Conservation (phyloP, 2,113 vertebrate species). For the Mugil cephalus region DNA sequence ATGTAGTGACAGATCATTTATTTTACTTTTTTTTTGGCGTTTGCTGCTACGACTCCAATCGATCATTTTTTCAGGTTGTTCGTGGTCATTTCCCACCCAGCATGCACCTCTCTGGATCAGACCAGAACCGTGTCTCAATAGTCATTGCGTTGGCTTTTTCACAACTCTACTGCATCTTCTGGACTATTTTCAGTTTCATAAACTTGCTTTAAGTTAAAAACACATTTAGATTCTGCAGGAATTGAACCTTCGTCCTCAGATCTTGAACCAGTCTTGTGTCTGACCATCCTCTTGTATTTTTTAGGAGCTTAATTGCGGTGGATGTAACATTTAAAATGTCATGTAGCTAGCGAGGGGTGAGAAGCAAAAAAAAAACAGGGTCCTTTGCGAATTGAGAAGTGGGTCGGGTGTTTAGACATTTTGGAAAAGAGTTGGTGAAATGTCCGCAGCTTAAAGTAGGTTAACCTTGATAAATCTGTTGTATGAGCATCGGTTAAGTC, state of each 20-base stretch:
- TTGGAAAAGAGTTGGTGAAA: conserved; percentile 41
- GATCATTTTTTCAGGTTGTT: conserved; percentile 58
- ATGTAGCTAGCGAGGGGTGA: conserved; percentile 10
- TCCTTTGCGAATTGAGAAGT: conserved; percentile 61
- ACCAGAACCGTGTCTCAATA: conserved; percentile 39
- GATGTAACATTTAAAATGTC: conserved; percentile 46
- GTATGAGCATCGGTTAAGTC: too few relatives aligned
- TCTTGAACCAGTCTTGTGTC: too few relatives aligned
- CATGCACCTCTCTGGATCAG: conserved; percentile 44
- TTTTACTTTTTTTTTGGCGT: too few relatives aligned
- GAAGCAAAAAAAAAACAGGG: conserved; percentile 23
- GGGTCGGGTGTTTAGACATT: conserved; percentile 62
- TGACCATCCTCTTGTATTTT: not conserved
- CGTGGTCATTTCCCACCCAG: conserved; percentile 70
- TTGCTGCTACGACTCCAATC: too few relatives aligned
- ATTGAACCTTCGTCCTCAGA: too few relatives aligned
- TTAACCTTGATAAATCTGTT: conserved; percentile 69
- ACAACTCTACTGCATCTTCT: too few relatives aligned
- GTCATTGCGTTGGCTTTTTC: too few relatives aligned
- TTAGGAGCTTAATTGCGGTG: conserved; percentile 13
- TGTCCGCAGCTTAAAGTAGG: conserved; percentile 66
- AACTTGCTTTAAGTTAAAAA: too few relatives aligned
- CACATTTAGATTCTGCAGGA: too few relatives aligned
- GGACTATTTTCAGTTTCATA: not conserved
- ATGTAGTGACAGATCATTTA: too few relatives aligned